Evolutionary conservation across 2,797 vertebrate species (phyloP).

Genomic region (Schizothorax lantsangensis): DNA sequence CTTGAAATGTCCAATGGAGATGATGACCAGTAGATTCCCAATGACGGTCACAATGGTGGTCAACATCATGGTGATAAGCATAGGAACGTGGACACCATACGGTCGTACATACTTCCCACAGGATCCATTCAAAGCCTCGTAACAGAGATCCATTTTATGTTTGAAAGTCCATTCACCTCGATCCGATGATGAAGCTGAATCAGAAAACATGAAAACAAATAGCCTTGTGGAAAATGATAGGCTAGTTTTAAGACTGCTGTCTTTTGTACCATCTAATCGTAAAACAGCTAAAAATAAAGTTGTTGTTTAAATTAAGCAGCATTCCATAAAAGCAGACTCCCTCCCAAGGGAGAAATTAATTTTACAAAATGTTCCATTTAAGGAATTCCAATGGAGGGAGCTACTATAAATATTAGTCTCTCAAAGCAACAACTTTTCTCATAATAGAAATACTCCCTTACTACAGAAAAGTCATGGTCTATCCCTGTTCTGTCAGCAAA

Average conservation of each 20-base stretch:
- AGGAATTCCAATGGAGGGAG: not conserved
- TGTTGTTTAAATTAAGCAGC: not conserved
- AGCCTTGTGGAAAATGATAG: not conserved
- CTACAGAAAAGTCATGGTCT: not conserved
- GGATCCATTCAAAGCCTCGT: conserved; percentile 55
- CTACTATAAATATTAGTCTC: not conserved
- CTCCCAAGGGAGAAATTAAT: not conserved
- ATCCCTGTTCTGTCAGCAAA: not conserved
- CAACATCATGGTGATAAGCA: conserved; percentile 44
- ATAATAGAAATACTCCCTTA: not conserved
- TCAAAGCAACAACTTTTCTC: not conserved
- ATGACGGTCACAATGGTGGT: conserved; percentile 57
- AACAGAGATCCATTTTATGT: conserved; percentile 46
- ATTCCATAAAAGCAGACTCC: conserved; percentile 27
- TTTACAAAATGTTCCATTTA: conserved; percentile 16
- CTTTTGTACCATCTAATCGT: not conserved
- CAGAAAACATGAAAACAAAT: not conserved
- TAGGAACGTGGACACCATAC: conserved; percentile 22
- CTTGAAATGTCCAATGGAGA: conserved; percentile 73
- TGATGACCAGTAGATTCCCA: conserved; percentile 73
- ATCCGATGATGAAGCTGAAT: not conserved
- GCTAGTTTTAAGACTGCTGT: not conserved
- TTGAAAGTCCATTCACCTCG: conserved; percentile 20
- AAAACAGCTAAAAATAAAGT: not conserved
- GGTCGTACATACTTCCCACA: conserved; percentile 44